A percentile compares a stretch with the other conserved stretches of the same genome.
Conservation (phyloP, 2,797 vertebrate genomes). For the Avahi laniger region DNA sequence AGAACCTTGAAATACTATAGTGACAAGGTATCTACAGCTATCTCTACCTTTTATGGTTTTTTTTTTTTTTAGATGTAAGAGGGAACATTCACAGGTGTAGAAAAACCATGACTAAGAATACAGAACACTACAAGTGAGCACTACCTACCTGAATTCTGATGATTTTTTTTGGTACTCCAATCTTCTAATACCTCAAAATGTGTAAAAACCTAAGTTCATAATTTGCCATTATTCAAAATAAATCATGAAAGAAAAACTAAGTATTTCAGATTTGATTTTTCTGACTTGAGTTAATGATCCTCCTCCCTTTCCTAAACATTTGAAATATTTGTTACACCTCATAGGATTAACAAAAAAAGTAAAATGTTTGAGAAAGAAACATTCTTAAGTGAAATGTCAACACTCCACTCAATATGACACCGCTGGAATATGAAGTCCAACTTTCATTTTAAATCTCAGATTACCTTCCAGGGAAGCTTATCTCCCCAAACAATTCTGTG, state of each 20-base stretch:
- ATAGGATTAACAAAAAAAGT: too few relatives aligned
- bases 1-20: background rate
- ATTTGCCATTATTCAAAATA: conserved; percentile 21
- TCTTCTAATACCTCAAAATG: conserved; percentile 34
- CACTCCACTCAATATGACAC: background rate
- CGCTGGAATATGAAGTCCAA: background rate
- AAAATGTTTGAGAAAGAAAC: background rate
- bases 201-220: conserved; percentile 31
- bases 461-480: background rate
- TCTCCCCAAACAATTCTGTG: background rate
- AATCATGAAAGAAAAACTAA: conserved; percentile 21
- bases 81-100: background rate
- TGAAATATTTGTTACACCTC: background rate
- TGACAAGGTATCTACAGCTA: background rate
- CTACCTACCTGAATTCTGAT: conserved; percentile 21
- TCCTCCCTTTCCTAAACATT: background rate
- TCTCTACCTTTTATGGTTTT: background rate
- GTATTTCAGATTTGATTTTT: conserved; percentile 34
- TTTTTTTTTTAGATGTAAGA: background rate
- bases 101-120: background rate
- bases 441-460: conserved; percentile 21
- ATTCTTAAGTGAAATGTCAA: conserved; percentile 25
- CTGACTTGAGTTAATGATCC: background rate
- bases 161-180: conserved; percentile 13
- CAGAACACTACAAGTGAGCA: background rate